Conservation (phyloP, 2,797 vertebrate species). For the Gymnoscopelus braueri region DNA sequence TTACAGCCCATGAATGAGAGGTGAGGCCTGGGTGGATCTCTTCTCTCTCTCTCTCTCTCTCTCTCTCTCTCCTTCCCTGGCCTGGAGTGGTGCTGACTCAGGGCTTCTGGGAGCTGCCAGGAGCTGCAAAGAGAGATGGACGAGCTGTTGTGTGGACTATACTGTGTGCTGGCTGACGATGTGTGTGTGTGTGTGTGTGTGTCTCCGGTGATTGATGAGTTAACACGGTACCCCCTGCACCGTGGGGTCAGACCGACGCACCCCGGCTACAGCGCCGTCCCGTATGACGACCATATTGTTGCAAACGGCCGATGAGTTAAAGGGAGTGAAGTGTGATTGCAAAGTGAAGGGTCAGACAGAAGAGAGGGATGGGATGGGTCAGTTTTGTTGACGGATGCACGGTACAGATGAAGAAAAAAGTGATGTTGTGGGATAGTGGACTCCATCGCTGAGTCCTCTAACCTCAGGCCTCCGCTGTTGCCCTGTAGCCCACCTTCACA, state of each 20-base stretch:
- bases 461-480: constrained; percentile 15
- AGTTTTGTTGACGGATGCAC: constrained; percentile 37
- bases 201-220: constrained; percentile 79
- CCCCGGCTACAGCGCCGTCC: constrained; percentile 4
- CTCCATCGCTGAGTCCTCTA: constrained; percentile 55
- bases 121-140: constrained; percentile 73
- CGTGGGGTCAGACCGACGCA: constrained; percentile 51
- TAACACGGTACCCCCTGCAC: constrained; percentile 50
- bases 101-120: constrained; percentile 73
- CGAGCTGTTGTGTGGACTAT: constrained; percentile 55
- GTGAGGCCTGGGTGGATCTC: constrained; percentile 63
- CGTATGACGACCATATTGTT: constrained; percentile 45
- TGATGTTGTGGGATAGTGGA: constrained; percentile 50
- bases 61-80: constrained; percentile 58
- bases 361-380: too few species aligned
- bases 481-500: constrained; percentile 44
- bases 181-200: constrained; percentile 20
- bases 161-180: constrained; percentile 33
- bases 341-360: constrained; percentile 26
- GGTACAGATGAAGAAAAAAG: constrained; percentile 52
- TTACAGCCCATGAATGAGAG: constrained; percentile 67
- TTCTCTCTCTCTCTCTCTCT: constrained; percentile 19
- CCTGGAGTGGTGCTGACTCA: constrained; percentile 70
- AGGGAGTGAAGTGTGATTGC: constrained; percentile 18
- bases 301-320: constrained; percentile 34